Evolutionary conservation across 1,140 invertebrate species (phyloP), one percentile per base, ranked within the genome.

Genomic region (Drosophila willistoni): DNA sequence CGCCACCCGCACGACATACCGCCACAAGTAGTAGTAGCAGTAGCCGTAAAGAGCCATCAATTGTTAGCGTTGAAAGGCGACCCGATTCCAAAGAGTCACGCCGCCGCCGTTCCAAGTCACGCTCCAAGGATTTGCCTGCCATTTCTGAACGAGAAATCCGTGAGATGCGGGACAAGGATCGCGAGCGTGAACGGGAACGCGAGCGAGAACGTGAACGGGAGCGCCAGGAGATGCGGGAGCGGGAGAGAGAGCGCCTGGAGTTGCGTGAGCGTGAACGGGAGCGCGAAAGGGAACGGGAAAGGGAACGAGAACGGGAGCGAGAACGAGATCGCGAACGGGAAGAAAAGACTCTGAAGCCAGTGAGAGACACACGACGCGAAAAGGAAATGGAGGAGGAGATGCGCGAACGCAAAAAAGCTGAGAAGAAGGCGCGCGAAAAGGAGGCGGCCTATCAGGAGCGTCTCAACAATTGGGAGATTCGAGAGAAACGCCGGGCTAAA

Each of bases 391-490:
- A 98, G 92, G 97, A 98, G 92, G 97, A 99, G 91, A 94, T 95
- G 2, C 95, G 97, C 65, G 98, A 99, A 87, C 95, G 96, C 86
- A 97, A 98, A 86, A 96, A 98, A 84, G 93, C 96, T 17, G 98
- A 99, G 87, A 96, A 98, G 92, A 95, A 97, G 93, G 95, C 98
- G 0, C 92, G 97, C 19, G 98, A 99, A 91, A 98, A 98, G 92
- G 98, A 99, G 93, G 95, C 96, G 12, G 96, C 97, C 13, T 99
- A 99, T 93, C 97, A 99, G 93, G 97, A 98, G 92, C 93, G 95
- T 83, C 93, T 94, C 10, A 94, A 97, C 65, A 95, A 96, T 71
- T 99, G 98, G 98, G 98, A 99, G 93, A 94, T 94, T 0, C 94
- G 98, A 64, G 99, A 99, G 93, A 94, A 97, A 34, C 96, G 98